Conservation (phyloP, 2,797 vertebrate genomes). For the Rallus crepitans region DNA sequence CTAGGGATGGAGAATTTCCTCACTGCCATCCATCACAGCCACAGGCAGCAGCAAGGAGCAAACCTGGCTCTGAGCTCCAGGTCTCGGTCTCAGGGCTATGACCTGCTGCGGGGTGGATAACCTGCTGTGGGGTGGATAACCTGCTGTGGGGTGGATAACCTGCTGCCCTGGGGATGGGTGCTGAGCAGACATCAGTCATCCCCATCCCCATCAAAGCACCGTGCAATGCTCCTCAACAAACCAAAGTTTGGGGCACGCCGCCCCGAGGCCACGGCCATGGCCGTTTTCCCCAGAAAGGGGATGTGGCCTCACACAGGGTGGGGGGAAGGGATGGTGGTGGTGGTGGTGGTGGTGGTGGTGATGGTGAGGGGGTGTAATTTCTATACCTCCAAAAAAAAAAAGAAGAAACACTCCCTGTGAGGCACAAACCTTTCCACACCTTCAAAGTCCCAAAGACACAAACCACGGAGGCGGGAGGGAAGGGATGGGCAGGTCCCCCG, state of each 20-base stretch:
- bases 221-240: accelerated
- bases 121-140: too few relatives aligned
- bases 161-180: accelerated
- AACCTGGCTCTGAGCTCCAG: not conserved
- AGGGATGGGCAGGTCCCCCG: not conserved
- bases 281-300: accelerated
- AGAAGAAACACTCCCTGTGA: accelerated
- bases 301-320: not conserved
- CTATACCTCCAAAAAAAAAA: not conserved
- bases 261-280: accelerated
- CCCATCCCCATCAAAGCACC: accelerated
- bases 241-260: accelerated
- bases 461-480: not conserved
- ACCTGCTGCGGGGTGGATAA: not conserved
- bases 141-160: not conserved
- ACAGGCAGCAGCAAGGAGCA: not conserved
- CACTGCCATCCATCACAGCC: accelerated
- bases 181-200: not conserved
- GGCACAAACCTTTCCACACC: not conserved
- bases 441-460: too few relatives aligned
- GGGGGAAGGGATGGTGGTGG: too few relatives aligned
- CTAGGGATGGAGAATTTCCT: not conserved
- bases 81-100: not conserved
- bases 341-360: too few relatives aligned
- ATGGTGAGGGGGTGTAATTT: too few relatives aligned